phyloP scores from a whole-genome alignment of 2,113 vertebrate species.

The Tringa solitaria region DNA sequence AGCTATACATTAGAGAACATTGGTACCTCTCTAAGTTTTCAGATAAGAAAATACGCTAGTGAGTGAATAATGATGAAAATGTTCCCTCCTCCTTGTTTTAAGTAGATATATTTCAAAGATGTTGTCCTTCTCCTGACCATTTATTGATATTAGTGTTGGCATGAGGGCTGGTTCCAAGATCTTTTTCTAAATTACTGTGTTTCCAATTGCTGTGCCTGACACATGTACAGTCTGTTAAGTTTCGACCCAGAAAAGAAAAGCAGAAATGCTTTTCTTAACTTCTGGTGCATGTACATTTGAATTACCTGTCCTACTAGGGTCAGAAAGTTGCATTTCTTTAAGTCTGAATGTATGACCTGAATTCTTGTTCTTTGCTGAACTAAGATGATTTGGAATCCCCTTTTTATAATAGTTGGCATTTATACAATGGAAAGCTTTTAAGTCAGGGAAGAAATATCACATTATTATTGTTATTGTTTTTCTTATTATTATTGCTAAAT shows the following conservation, averaged over 20 bases:
- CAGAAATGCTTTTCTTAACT: not conserved
- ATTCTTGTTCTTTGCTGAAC: not conserved
- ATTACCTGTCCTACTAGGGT: not conserved
- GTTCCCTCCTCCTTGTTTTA: not conserved
- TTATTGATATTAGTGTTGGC: not conserved
- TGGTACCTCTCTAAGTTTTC: not conserved
- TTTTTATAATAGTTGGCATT: not conserved
- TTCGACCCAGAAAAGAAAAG: not conserved
- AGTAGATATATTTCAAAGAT: not conserved
- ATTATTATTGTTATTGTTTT: not conserved
- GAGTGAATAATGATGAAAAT: not conserved
- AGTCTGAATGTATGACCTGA: not conserved
- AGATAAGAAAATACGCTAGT: not conserved
- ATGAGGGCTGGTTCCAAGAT: not conserved
- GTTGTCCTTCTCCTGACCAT: not conserved
- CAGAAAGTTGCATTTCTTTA: not conserved
- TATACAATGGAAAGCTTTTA: not conserved
- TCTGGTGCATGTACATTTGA: not conserved
- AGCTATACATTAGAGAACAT: not conserved
- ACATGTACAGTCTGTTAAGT: not conserved
- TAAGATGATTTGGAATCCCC: not conserved
- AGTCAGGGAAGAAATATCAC: not conserved
- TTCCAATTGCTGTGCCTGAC: not conserved
- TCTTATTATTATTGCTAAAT: not conserved
- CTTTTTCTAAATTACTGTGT: not conserved